phyloP scores from a whole-genome alignment of 2,888 invertebrate genomes.

The Brenthis hecate region DNA sequence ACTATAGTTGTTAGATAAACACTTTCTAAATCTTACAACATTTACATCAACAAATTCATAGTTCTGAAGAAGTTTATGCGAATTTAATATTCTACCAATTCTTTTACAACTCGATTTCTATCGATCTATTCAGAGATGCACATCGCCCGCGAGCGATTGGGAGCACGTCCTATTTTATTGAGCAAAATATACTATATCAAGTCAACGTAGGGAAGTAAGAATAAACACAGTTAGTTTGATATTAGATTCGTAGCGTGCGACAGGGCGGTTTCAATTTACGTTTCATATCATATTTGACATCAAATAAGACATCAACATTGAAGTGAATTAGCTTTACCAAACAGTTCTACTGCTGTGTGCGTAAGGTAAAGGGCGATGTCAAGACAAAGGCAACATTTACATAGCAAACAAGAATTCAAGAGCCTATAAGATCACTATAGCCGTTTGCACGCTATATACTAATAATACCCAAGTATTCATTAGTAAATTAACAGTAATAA shows the following conservation, averaged over 20 bases:
- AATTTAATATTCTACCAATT: constrained; percentile 45
- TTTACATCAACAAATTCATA: constrained; percentile 44
- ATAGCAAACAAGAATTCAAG: constrained; percentile 42
- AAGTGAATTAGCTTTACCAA: constrained; percentile 52
- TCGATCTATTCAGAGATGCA: constrained; percentile 46
- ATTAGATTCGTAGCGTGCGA: constrained; percentile 23
- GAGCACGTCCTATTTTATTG: constrained; percentile 41
- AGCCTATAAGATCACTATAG: constrained; percentile 27
- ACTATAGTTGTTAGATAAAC: background rate
- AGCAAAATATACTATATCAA: constrained; percentile 33
- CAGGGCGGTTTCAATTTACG: constrained; percentile 40
- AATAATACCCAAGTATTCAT: constrained; percentile 7
- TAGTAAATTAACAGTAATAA: constrained; percentile 6
- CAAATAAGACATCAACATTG: constrained; percentile 46
- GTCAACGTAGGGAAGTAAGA: constrained; percentile 12
- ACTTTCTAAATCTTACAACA: constrained; percentile 10
- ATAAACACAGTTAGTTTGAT: constrained; percentile 26
- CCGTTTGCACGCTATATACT: constrained; percentile 18
- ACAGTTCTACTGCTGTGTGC: constrained; percentile 43
- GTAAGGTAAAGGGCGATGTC: constrained; percentile 43
- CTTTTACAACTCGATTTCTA: constrained; percentile 46
- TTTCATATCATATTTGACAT: constrained; percentile 40
- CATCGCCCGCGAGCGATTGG: constrained; percentile 40
- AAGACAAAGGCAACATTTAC: constrained; percentile 48
- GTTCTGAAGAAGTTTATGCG: constrained; percentile 41